A percentile compares a stretch with the other conserved stretches of the same genome.
Conservation (phyloP, 1,140 invertebrate species). For the Archegozetes longisetosus region DNA sequence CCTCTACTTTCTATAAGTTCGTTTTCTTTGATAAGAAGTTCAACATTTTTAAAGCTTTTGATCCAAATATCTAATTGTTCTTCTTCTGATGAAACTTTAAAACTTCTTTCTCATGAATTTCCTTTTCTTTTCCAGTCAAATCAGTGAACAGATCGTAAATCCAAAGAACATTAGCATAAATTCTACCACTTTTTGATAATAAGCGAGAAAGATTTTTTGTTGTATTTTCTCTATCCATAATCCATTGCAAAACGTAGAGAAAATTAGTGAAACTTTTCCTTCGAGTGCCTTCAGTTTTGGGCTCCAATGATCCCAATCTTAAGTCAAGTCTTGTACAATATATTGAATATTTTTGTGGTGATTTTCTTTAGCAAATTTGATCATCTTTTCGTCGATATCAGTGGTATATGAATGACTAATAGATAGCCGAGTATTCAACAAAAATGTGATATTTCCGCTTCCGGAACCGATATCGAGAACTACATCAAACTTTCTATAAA, state of each 20-base stretch:
- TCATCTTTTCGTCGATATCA: conserved; percentile 1
- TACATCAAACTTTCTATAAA: background rate
- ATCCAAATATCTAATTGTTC: conserved; percentile 7
- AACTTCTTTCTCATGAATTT: background rate
- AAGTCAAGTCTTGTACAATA: background rate
- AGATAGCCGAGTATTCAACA: background rate
- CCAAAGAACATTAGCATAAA: conserved; percentile 3
- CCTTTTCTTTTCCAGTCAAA: background rate
- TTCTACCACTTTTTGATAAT: background rate
- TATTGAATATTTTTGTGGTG: conserved; percentile 1
- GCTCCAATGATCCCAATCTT: conserved; percentile 1
- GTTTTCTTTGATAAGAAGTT: background rate
- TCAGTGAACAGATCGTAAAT: conserved; percentile 5
- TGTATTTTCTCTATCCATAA: conserved; percentile 1
- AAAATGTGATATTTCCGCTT: conserved; percentile 1
- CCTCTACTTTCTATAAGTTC: background rate
- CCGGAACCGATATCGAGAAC: conserved; percentile 8
- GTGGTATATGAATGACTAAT: background rate
- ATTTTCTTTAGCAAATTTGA: background rate
- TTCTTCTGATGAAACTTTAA: conserved; percentile 2
- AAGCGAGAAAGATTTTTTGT: conserved; percentile 1
- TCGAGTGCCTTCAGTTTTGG: background rate
- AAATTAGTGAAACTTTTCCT: conserved; percentile 9
- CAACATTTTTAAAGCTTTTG: background rate
- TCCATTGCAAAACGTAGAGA: conserved; percentile 6